phyloP scores from a whole-genome alignment of 2,113 vertebrate species.

The Jacana jacana region DNA sequence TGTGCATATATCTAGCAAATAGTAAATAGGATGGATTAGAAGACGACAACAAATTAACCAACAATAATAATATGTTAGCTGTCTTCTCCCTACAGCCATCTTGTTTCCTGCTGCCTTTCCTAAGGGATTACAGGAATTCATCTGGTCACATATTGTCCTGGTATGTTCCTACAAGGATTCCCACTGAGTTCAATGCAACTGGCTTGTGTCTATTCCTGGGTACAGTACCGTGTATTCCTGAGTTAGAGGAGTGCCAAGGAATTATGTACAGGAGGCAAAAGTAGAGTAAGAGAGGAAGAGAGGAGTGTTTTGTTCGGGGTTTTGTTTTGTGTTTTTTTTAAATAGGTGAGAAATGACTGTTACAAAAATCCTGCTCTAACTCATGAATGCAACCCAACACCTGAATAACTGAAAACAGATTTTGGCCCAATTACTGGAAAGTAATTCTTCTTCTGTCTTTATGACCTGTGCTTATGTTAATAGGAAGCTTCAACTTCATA shows the following conservation, averaged over 20 bases:
- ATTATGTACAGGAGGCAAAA: not conserved
- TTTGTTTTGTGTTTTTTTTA: not conserved
- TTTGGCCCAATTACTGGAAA: conserved; percentile 56
- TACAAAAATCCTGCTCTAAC: conserved; percentile 46
- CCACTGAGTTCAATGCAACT: not conserved
- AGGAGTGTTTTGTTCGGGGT: not conserved
- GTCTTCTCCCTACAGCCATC: conserved; percentile 27
- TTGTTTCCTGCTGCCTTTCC: conserved; percentile 15
- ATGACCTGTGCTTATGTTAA: conserved; percentile 41
- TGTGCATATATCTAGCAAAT: not conserved
- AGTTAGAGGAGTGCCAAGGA: not conserved
- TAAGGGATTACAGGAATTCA: conserved; percentile 4
- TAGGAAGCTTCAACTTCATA: conserved; percentile 53
- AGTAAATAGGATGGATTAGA: conserved; percentile 34
- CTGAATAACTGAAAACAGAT: conserved; percentile 62
- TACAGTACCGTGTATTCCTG: not conserved
- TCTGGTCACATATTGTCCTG: not conserved
- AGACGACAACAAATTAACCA: conserved; percentile 1
- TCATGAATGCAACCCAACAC: conserved; percentile 53
- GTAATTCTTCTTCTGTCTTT: conserved; percentile 50
- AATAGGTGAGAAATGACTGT: conserved; percentile 54
- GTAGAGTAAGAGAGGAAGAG: not conserved
- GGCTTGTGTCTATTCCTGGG: not conserved
- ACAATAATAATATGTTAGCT: conserved; percentile 7
- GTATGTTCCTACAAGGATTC: conserved; percentile 5